A percentile compares a stretch with the other conserved stretches of the same genome.
phyloP scores from a whole-genome alignment of 2,888 invertebrate species.

The Netelia melanura region DNA sequence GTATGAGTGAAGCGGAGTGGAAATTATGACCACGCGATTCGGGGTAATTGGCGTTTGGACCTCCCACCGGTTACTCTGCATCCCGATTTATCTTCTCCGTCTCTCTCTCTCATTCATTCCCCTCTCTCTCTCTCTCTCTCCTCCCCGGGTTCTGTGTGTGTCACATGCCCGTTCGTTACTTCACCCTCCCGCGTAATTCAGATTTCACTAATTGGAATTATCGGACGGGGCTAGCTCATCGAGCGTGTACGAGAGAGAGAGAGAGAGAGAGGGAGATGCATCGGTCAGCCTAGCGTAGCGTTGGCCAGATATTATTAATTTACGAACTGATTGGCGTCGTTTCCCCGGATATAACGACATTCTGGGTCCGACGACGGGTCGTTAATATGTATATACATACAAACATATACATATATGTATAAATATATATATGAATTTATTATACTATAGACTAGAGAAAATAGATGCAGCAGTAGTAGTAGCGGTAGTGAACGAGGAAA shows the following conservation, averaged over 20 bases:
- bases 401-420: constrained; percentile 5
- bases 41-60: constrained; percentile 68
- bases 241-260: constrained; percentile 22
- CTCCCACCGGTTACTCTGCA: constrained; percentile 43
- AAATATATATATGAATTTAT: neutral
- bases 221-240: constrained; percentile 72
- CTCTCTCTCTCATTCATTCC: constrained; percentile 22
- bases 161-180: constrained; percentile 69
- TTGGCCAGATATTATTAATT: constrained; percentile 79
- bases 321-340: constrained; percentile 74
- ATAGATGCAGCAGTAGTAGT: neutral
- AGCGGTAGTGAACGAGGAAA: neutral
- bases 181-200: constrained; percentile 67
- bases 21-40: constrained; percentile 67
- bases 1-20: constrained; percentile 61
- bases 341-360: constrained; percentile 60
- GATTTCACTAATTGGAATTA: constrained; percentile 81
- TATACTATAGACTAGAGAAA: neutral
- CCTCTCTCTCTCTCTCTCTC: neutral
- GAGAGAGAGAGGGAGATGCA: constrained; percentile 15
- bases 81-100: constrained; percentile 22
- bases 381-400: constrained; percentile 30
- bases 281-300: constrained; percentile 30
- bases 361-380: constrained; percentile 29
- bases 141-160: constrained; percentile 32